Percentiles rank a stretch among this genome's conserved stretches.
Evolutionary conservation across 2,113 vertebrate species (phyloP).

Genomic region (Corynorhinus townsendii): DNA sequence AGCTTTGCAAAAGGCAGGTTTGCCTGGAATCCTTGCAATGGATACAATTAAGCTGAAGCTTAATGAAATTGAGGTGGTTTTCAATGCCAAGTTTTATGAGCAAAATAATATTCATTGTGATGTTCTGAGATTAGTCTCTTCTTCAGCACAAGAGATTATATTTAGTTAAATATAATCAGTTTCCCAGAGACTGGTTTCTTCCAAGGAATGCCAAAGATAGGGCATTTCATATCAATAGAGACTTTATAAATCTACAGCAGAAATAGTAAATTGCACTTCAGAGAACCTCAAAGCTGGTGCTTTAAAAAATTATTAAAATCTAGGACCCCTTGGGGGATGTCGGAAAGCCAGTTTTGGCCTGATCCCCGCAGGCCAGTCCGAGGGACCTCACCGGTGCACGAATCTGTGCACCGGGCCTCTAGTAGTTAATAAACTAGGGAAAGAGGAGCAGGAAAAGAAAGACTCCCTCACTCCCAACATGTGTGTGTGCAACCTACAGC

Average conservation of each 20-base stretch:
- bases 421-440: not conserved
- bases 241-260: slow-evolving; percentile 16
- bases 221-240: not conserved
- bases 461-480: not conserved
- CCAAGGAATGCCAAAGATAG: not conserved
- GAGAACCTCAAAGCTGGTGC: not conserved
- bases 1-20: not conserved
- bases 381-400: too few species aligned
- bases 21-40: not conserved
- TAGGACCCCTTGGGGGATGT: too few species aligned
- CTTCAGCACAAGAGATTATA: not conserved
- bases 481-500: not conserved
- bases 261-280: not conserved
- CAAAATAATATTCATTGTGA: not conserved
- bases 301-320: too few species aligned
- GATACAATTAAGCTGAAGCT: slow-evolving; percentile 22
- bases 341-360: too few species aligned
- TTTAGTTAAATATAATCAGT: not conserved
- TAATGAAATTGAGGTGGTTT: slow-evolving; percentile 1
- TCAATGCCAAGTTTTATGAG: not conserved
- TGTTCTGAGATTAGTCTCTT: not conserved
- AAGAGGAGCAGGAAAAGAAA: not conserved
- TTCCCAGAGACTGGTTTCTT: slow-evolving; percentile 14
- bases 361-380: too few species aligned
- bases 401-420: too few species aligned